Conservation (phyloP, 2,113 vertebrate genomes). For the Clarias magur region DNA sequence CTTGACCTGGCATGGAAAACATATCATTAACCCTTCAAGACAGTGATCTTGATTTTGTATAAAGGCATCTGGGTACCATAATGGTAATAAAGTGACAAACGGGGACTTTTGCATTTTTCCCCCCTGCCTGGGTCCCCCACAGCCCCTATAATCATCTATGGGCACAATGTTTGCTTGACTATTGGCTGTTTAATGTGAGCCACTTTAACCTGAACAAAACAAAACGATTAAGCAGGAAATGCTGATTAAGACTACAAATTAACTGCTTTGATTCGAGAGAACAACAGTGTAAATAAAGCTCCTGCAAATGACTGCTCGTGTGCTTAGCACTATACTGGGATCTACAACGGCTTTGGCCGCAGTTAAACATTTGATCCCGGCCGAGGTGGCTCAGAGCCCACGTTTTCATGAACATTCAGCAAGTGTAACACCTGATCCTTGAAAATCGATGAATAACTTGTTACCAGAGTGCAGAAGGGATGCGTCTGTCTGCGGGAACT, state of each 20-base stretch:
- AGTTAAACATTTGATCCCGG: neutral
- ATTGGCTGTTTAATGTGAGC: neutral
- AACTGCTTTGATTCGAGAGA: too few relatives aligned
- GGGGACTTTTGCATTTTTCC: neutral
- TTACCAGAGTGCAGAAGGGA: too few relatives aligned
- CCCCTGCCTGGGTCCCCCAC: neutral
- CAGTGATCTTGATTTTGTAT: neutral
- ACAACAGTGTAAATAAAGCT: neutral
- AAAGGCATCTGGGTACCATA: neutral
- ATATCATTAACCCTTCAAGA: neutral
- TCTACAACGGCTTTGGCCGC: neutral
- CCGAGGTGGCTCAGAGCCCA: too few relatives aligned
- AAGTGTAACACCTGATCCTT: too few relatives aligned
- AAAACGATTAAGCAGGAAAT: neutral
- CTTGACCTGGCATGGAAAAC: neutral
- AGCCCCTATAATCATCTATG: neutral
- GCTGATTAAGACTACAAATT: neutral
- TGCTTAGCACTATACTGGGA: neutral
- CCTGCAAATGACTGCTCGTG: neutral
- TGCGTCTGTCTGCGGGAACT: too few relatives aligned
- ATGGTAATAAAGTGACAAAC: neutral
- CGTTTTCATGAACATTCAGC: too few relatives aligned
- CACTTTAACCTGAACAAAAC: neutral
- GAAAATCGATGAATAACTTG: too few relatives aligned
- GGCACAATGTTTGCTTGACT: neutral